A percentile compares a stretch with the other conserved stretches of the same genome.
Conservation (phyloP, 2,113 vertebrate species). For the Aptenodytes forsteri region DNA sequence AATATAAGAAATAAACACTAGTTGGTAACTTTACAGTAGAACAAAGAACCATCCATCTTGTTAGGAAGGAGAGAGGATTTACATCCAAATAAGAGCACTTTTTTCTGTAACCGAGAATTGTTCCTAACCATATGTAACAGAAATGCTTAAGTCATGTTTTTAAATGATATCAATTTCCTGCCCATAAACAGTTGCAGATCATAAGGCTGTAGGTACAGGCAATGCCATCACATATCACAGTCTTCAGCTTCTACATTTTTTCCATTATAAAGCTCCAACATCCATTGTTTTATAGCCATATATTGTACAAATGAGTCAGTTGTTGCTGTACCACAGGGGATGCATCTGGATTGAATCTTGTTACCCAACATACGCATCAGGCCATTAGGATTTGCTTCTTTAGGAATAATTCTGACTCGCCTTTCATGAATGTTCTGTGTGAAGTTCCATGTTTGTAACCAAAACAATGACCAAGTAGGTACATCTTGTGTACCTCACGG, state of each 20-base stretch:
- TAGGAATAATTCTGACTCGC: neutral
- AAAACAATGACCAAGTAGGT: neutral
- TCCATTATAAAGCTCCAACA: neutral
- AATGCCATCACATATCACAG: neutral
- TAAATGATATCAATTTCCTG: neutral
- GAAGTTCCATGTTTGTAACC: neutral
- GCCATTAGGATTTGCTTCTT: neutral
- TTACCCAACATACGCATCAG: neutral
- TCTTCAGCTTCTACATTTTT: neutral
- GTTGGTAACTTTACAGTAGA: neutral
- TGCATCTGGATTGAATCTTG: constrained; percentile 35
- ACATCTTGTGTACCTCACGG: neutral
- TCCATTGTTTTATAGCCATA: neutral
- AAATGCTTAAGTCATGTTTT: neutral
- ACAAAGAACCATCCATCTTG: neutral
- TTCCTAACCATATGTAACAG: neutral
- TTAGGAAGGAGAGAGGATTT: neutral
- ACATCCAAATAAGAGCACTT: neutral
- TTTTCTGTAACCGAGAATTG: neutral
- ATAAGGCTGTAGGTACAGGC: neutral
- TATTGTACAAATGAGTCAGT: constrained; percentile 6
- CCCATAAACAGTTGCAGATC: neutral
- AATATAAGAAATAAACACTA: neutral
- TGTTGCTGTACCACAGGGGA: neutral
- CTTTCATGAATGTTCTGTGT: neutral